phyloP scores from a whole-genome alignment of 2,797 vertebrate species.

The Malurus leucopterus region DNA sequence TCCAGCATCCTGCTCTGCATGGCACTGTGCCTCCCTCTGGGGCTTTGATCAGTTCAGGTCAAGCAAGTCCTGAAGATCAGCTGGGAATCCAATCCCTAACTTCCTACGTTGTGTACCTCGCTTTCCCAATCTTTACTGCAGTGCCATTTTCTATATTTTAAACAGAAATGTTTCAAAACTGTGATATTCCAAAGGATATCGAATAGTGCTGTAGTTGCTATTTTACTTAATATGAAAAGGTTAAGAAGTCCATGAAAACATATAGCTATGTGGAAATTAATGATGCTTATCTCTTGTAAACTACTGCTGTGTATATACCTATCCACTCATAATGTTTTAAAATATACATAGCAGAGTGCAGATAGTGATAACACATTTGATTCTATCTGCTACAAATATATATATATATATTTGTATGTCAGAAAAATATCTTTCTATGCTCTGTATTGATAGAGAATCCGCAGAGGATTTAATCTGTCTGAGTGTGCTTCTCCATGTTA shows the following conservation, averaged over 20 bases:
- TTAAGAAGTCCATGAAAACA: constrained; percentile 59
- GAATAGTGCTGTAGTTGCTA: constrained; percentile 27
- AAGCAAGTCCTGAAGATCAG: background rate
- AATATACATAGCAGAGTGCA: constrained; percentile 64
- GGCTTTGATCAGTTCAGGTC: background rate
- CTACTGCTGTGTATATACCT: constrained; percentile 38
- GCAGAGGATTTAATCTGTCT: constrained; percentile 34
- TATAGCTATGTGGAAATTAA: constrained; percentile 64
- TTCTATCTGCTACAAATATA: constrained; percentile 58
- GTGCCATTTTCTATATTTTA: background rate
- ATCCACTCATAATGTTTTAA: constrained; percentile 58
- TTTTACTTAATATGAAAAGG: constrained; percentile 62
- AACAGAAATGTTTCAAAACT: constrained; percentile 10
- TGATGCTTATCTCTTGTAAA: constrained; percentile 64
- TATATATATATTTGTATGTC: constrained; percentile 16
- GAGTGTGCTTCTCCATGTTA: constrained; percentile 30
- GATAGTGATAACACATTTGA: constrained; percentile 63
- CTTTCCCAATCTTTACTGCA: constrained; percentile 7
- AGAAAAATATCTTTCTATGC: constrained; percentile 51
- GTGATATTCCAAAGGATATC: constrained; percentile 7
- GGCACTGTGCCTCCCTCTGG: background rate
- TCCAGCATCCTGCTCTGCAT: background rate
- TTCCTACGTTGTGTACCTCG: background rate
- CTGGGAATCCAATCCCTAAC: background rate
- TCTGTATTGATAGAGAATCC: constrained; percentile 54